phyloP scores from a whole-genome alignment of 2,888 invertebrate species.

The Drosophila percnosoma region DNA sequence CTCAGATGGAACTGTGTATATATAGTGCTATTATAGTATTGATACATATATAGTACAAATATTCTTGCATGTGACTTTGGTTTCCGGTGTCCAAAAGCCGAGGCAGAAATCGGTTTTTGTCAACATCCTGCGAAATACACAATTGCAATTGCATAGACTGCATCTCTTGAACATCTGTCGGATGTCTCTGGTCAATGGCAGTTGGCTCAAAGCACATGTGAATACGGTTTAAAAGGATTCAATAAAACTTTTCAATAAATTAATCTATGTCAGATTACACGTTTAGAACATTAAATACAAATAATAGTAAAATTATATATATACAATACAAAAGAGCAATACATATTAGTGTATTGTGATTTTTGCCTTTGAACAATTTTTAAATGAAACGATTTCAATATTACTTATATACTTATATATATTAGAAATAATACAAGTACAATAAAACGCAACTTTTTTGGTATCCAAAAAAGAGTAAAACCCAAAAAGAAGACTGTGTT shows the following conservation, averaged over 20 bases:
- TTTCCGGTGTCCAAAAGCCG: background rate
- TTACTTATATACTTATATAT: conserved; percentile 47
- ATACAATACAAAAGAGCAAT: background rate
- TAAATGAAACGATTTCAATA: conserved; percentile 68
- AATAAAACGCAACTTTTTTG: conserved; percentile 74
- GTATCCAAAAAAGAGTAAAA: conserved; percentile 74
- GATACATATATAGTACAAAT: background rate
- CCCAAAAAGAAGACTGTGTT: conserved; percentile 17
- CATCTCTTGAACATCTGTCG: background rate
- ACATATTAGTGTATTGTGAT: conserved; percentile 48
- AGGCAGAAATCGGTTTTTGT: too few relatives aligned
- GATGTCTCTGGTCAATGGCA: background rate
- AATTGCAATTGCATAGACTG: background rate
- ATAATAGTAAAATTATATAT: background rate
- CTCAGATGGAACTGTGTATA: background rate
- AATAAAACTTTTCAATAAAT: background rate
- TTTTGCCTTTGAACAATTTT: conserved; percentile 74
- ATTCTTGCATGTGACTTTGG: background rate
- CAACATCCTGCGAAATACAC: background rate
- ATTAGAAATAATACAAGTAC: conserved; percentile 57
- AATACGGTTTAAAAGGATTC: background rate
- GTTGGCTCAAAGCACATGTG: background rate
- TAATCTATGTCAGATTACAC: too few relatives aligned
- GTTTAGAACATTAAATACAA: background rate
- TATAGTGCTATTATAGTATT: background rate